Evolutionary conservation across 2,888 invertebrate genomes (phyloP).

Genomic region (Agriotes lineatus): DNA sequence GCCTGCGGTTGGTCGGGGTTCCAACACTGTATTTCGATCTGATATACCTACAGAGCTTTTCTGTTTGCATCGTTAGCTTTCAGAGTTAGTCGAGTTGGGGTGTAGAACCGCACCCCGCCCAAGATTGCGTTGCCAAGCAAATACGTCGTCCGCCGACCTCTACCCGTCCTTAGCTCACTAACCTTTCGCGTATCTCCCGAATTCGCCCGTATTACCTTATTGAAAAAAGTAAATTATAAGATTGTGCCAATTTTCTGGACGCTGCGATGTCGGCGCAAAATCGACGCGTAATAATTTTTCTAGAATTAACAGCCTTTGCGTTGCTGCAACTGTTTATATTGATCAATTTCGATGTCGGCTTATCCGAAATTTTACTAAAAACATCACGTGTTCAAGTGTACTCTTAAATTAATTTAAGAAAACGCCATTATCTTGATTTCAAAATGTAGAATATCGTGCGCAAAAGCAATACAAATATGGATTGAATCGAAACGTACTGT

Average conservation of each 20-base stretch:
- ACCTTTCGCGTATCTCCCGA: not conserved
- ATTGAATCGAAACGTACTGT: too few relatives aligned
- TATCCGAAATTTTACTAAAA: too few relatives aligned
- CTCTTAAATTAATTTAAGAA: too few relatives aligned
- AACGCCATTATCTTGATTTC: too few relatives aligned
- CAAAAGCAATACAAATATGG: too few relatives aligned
- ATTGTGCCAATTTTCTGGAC: too few relatives aligned
- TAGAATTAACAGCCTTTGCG: too few relatives aligned
- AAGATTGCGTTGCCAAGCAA: constrained; percentile 10
- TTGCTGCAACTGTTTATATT: too few relatives aligned
- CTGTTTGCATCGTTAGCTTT: constrained; percentile 14
- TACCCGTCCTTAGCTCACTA: constrained; percentile 8
- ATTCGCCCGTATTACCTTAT: not conserved
- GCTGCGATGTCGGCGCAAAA: too few relatives aligned
- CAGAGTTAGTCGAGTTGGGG: constrained; percentile 5
- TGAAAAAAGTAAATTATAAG: not conserved
- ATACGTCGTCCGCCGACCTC: constrained; percentile 10
- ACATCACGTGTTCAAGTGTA: too few relatives aligned
- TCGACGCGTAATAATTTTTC: not conserved
- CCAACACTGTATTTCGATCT: constrained; percentile 14
- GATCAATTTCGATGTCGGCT: too few relatives aligned
- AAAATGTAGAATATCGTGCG: too few relatives aligned
- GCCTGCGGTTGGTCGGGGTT: constrained; percentile 13
- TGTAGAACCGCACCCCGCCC: constrained; percentile 12
- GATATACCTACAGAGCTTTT: constrained; percentile 20